A percentile compares a stretch with the other conserved stretches of the same genome.
These are phyloP conservation scores for Prietella phreatophila DNA, from an alignment of 2,113 vertebrate species.

Conservation along the genomic window DNA sequence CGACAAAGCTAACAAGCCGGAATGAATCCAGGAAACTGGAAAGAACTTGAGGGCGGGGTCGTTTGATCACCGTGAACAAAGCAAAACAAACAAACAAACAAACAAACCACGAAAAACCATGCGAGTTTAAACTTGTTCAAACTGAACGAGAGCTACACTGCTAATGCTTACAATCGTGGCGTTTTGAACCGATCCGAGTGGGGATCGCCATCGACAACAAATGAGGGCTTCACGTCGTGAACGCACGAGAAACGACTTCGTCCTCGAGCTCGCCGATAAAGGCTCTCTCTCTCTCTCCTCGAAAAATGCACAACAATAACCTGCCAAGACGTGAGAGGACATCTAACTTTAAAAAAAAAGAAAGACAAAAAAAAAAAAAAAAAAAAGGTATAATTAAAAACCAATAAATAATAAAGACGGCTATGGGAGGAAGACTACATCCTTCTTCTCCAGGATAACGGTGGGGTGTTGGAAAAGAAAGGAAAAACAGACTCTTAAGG, in stretches of 20 bases:
- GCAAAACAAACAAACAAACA: neutral
- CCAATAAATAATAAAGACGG: neutral
- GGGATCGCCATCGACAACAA: neutral
- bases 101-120: neutral
- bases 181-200: neutral
- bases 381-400: neutral
- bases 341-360: neutral
- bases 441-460: neutral
- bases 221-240: neutral
- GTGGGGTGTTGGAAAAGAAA: neutral
- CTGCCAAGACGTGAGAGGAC: neutral
- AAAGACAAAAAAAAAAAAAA: neutral
- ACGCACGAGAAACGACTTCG: neutral
- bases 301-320: neutral
- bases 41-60: neutral
- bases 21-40: neutral
- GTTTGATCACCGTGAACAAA: neutral
- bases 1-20: neutral
- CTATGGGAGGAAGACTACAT: constrained; percentile 31
- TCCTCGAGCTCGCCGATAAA: neutral
- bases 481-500: neutral
- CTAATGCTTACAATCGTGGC: neutral
- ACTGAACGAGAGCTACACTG: neutral
- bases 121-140: neutral
- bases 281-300: neutral